phyloP scores from a whole-genome alignment of 2,113 vertebrate species.

The Ranitomeya imitator region DNA sequence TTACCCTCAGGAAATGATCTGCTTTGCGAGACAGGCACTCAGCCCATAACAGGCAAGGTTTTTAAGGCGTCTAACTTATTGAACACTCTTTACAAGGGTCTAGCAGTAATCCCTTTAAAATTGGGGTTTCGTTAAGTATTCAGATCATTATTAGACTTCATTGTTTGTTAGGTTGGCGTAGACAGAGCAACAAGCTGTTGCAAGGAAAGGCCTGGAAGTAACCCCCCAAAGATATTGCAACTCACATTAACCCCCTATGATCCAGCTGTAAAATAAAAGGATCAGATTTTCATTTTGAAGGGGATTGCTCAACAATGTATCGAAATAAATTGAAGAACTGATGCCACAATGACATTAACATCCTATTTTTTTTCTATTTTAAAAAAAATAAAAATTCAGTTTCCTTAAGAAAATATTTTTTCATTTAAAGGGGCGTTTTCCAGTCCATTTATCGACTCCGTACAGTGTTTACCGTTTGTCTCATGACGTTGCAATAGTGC shows the following conservation, averaged over 20 bases:
- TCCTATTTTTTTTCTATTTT: too few species aligned
- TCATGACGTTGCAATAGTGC: too few species aligned
- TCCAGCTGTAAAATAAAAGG: neutral
- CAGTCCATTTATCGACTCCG: too few species aligned
- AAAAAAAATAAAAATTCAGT: too few species aligned
- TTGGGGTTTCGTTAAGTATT: conserved; percentile 68
- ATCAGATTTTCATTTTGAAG: neutral
- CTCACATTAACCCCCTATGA: conserved; percentile 29
- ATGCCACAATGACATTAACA: too few species aligned
- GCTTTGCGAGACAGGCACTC: conserved; percentile 64
- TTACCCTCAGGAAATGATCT: conserved; percentile 75
- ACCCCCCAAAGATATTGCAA: conserved; percentile 37
- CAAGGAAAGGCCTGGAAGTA: neutral
- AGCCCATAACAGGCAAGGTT: conserved; percentile 66
- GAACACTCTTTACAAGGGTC: conserved; percentile 73
- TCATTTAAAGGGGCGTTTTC: too few species aligned
- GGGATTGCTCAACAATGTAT: neutral
- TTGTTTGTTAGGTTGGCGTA: conserved; percentile 40
- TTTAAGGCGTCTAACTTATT: conserved; percentile 71
- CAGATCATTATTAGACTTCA: conserved; percentile 53
- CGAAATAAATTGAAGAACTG: neutral
- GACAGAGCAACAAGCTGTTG: neutral
- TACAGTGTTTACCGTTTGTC: too few species aligned
- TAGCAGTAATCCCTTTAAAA: conserved; percentile 78
- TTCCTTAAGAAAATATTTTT: too few species aligned